Evolutionary conservation across 2,797 vertebrate genomes (phyloP), one percentile per base, ranked within the genome.

Genomic region (Menidia menidia): DNA sequence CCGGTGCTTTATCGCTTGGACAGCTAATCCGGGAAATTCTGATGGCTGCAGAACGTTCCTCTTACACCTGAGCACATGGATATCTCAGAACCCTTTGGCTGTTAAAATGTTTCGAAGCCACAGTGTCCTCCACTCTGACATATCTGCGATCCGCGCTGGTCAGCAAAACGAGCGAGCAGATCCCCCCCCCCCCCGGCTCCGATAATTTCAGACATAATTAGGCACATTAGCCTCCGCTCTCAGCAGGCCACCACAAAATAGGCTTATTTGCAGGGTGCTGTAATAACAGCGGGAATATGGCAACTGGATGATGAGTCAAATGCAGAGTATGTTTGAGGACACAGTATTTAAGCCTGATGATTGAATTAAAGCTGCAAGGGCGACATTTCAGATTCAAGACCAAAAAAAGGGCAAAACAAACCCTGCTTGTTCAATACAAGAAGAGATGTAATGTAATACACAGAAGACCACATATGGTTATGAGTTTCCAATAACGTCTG

Each of bases 151-250:
- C 67, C 77, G 85, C 71, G 59, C 54, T 55, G 80, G 61, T 81
- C 71, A 42, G 75, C 56, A 78, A 86, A 90, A 92, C 87, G 80
- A 90, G 48, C 3, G 4, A 43, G 59, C 58, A 48, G 33, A 66
- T 87, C 84, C 82, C 84, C n/a, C 57, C 72, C 53, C 57, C 84
- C 82, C 84, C n/a, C 57, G 73, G 53, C 57, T 53, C 79, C 45
- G 60, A 84, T 87, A 73, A 87, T 88, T 91, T 92, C 80, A 82
- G 80, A 90, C 81, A 82, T 75, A 84, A 91, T 93, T 92, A 91
- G 85, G 72, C 86, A 88, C 74, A 80, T 91, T 89, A 93, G 77
- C 82, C 72, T 72, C 55, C 71, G 59, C 65, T 87, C 81, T 90
- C 82, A 60, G 83, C 32, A 55, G 88, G 65, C 80, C 80, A 63